Conservation (phyloP, 2,797 vertebrate species). For the Euphonia xanthogaster region DNA sequence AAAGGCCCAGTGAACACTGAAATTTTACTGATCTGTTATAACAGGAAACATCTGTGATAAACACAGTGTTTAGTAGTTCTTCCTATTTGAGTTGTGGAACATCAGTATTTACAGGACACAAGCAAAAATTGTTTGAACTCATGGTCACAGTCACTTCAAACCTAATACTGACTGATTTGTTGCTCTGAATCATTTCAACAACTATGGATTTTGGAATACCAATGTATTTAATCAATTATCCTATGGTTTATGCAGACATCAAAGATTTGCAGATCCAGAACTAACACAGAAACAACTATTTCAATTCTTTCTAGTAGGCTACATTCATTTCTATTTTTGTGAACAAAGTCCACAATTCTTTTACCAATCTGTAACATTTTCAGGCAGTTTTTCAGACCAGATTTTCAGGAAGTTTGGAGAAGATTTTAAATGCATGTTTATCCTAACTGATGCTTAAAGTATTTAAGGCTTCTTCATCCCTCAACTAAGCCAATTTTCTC, state of each 20-base stretch:
- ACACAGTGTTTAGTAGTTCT: background rate
- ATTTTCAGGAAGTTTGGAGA: background rate
- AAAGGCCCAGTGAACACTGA: background rate
- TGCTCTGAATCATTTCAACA: background rate
- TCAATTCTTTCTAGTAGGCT: background rate
- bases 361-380: background rate
- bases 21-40: background rate
- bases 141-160: background rate
- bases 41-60: conserved; percentile 31
- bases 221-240: background rate
- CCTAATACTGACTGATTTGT: background rate
- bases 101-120: background rate
- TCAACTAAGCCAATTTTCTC: conserved; percentile 4
- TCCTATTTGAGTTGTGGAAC: background rate
- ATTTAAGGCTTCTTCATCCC: conserved; percentile 11
- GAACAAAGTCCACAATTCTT: background rate
- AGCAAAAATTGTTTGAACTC: background rate
- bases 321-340: background rate
- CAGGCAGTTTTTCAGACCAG: background rate
- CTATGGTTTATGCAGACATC: background rate
- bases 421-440: conserved; percentile 14
- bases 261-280: background rate
- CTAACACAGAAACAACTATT: background rate
- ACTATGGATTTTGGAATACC: background rate
- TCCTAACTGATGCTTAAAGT: background rate